Evolutionary conservation across 2,888 invertebrate species (phyloP).

Genomic region (Thymelicus acteon): DNA sequence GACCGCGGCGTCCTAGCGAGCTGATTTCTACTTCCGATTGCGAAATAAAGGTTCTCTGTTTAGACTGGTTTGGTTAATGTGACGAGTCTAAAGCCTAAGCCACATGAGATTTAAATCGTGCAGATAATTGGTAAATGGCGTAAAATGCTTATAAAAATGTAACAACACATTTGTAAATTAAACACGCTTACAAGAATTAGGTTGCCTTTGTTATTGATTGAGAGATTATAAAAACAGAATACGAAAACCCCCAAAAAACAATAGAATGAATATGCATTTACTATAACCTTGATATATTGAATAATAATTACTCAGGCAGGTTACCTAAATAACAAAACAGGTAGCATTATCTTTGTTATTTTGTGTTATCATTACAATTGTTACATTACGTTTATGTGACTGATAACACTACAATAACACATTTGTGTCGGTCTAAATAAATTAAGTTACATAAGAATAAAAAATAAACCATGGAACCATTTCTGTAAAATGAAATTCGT

Average conservation of each 20-base stretch:
- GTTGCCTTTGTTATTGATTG: too few species aligned
- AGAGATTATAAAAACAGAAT: too few species aligned
- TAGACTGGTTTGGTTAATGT: background rate
- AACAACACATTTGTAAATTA: too few species aligned
- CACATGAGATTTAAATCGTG: background rate
- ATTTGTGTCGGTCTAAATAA: background rate
- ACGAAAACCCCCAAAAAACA: too few species aligned
- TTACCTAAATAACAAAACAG: background rate
- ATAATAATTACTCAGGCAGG: background rate
- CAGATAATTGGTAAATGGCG: too few species aligned
- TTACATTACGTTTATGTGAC: conserved; percentile 19
- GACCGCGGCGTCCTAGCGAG: conserved; percentile 30
- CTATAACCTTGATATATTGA: background rate
- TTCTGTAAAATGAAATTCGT: background rate
- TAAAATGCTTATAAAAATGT: too few species aligned
- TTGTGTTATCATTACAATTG: conserved; percentile 15
- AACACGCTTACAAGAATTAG: too few species aligned
- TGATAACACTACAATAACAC: conserved; percentile 1
- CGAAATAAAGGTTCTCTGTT: conserved; percentile 23
- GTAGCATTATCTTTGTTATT: conserved; percentile 3
- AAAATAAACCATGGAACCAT: background rate
- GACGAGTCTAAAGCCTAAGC: too few species aligned
- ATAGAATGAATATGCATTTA: too few species aligned
- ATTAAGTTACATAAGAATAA: too few species aligned
- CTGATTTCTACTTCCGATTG: conserved; percentile 36